phyloP scores from a whole-genome alignment of 2,113 vertebrate species.

The Corythoichthys intestinalis region DNA sequence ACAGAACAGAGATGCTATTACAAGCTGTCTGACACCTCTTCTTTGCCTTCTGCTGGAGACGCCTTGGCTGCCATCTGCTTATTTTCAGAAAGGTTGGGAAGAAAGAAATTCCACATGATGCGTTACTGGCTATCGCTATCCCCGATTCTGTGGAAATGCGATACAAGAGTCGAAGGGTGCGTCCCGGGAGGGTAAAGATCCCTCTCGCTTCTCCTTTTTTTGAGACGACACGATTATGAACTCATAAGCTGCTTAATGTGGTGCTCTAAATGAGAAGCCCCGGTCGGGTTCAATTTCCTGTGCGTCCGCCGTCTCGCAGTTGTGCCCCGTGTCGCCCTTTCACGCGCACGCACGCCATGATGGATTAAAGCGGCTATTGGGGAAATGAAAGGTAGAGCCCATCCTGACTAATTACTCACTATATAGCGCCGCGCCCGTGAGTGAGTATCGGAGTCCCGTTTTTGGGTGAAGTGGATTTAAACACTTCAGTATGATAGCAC shows the following conservation, averaged over 20 bases:
- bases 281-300: conserved; percentile 72
- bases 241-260: conserved; percentile 72
- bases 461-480: conserved; percentile 15
- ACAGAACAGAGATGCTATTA: conserved; percentile 34
- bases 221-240: conserved; percentile 64
- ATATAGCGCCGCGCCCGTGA: conserved; percentile 39
- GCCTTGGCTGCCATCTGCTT: conserved; percentile 62
- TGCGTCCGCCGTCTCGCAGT: conserved; percentile 29
- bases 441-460: conserved; percentile 7
- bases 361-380: conserved; percentile 49
- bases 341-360: not conserved
- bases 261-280: conserved; percentile 70
- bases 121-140: conserved; percentile 16
- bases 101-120: conserved; percentile 26
- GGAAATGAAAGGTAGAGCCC: conserved; percentile 69
- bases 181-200: conserved; percentile 48
- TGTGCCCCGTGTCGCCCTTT: conserved; percentile 1
- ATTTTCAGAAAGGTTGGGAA: conserved; percentile 33
- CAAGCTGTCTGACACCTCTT: conserved; percentile 51
- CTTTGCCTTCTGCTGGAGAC: conserved; percentile 32
- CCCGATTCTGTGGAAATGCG: conserved; percentile 51
- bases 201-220: conserved; percentile 34
- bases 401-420: conserved; percentile 68
- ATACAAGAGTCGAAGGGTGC: conserved; percentile 46
- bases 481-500: conserved; percentile 28